These are phyloP conservation scores for Lepilemur ruficaudatus DNA, from an alignment of 2,797 vertebrate species.

Conservation along the genomic window DNA sequence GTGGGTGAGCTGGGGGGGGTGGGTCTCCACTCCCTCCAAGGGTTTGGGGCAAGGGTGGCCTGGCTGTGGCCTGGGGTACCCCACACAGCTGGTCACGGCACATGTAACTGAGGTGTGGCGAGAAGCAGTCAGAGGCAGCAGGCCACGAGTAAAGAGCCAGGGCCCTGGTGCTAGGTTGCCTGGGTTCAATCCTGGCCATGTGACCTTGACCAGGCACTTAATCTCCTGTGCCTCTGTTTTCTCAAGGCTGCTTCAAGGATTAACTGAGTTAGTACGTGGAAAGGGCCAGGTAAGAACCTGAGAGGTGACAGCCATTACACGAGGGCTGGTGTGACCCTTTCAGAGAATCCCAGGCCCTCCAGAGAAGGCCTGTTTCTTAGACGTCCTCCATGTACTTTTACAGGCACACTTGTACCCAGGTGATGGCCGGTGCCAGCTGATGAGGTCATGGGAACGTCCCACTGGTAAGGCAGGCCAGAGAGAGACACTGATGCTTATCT, in stretches of 20 bases:
- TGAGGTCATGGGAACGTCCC: neutral
- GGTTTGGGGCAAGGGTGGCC: neutral
- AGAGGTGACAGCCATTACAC: rapidly evolving
- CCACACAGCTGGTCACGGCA: too few relatives aligned
- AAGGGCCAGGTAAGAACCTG: neutral
- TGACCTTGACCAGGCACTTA: neutral
- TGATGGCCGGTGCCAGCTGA: neutral
- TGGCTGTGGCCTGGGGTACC: neutral
- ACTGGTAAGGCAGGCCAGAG: neutral
- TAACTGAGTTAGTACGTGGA: neutral
- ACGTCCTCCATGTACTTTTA: rapidly evolving
- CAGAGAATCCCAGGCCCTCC: neutral
- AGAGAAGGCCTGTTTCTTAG: neutral
- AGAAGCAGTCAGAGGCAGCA: neutral
- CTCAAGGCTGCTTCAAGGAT: neutral
- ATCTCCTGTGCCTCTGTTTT: neutral
- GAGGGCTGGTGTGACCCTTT: neutral
- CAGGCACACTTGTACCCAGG: neutral
- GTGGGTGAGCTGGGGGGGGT: neutral
- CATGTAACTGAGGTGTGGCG: neutral
- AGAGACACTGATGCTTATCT: rapidly evolving
- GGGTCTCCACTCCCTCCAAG: neutral
- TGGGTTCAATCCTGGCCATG: neutral
- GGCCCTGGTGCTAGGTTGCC: neutral
- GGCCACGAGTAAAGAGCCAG: neutral